Evolutionary conservation across 2,888 invertebrate species (phyloP).

Genomic region (Cistogaster globosa): DNA sequence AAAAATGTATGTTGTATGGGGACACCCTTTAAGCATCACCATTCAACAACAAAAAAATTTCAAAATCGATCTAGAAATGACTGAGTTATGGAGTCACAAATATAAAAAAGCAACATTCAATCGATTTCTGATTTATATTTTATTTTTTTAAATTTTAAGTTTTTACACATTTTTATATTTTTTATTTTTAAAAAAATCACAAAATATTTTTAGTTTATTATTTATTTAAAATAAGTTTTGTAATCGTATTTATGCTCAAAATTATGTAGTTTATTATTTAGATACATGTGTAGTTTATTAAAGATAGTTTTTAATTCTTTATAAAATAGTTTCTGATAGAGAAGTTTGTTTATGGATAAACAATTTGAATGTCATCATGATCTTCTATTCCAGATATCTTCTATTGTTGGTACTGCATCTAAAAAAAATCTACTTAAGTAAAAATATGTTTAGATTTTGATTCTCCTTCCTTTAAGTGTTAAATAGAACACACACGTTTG

Average conservation of each 20-base stretch:
- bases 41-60: too few relatives aligned
- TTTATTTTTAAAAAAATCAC: too few relatives aligned
- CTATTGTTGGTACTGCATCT: conserved; percentile 23
- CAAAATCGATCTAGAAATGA: too few relatives aligned
- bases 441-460: conserved; percentile 1
- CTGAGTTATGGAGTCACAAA: too few relatives aligned
- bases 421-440: conserved; percentile 19
- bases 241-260: background rate
- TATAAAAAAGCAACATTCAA: too few relatives aligned
- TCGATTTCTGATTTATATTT: too few relatives aligned
- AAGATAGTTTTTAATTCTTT: background rate
- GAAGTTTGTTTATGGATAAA: conserved; percentile 5
- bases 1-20: too few relatives aligned
- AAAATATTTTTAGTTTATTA: too few relatives aligned
- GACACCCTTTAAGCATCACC: too few relatives aligned
- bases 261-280: background rate
- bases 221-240: background rate
- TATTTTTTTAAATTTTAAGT: too few relatives aligned
- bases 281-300: background rate
- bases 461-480: conserved; percentile 3
- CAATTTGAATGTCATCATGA: conserved; percentile 25
- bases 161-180: too few relatives aligned
- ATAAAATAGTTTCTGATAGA: background rate
- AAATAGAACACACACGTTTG: conserved; percentile 38
- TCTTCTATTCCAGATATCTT: conserved; percentile 23